Evolutionary conservation across 2,113 vertebrate species (phyloP), one percentile per base, ranked within the genome.

Genomic region (Epinephelus lanceolatus): DNA sequence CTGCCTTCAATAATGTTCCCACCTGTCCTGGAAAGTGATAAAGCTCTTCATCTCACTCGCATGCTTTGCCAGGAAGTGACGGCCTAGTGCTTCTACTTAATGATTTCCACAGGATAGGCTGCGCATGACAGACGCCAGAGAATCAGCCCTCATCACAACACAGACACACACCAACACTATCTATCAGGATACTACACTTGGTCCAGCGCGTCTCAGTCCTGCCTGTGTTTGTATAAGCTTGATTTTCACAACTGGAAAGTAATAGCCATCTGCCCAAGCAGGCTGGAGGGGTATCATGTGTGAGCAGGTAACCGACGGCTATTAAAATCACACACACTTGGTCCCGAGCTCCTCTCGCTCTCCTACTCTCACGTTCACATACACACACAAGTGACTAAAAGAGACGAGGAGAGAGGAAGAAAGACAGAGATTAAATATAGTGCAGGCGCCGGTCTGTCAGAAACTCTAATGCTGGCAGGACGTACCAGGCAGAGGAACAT

Each of bases 171-270:
- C 77, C 33, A 83, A 78, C 86, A 73, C 88, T 87, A 87, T 94
- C 93, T 90, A 89, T 90, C 82, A 83, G 73, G 88, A 86, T 70
- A 86, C 84, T 87, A 72, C 89, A 76, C 89, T 87, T 86, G 90
- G 90, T 92, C 88, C 88, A 88, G 84, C 51, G 65, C 86, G 91
- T 92, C 91, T 91, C 71, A 75, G 85, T 73, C 83, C 47, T 83
- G 86, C 88, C 77, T 85, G 88, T 94, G 93, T 95, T 95, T 95
- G 90, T 86, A 89, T 93, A 95, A 93, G 93, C 88, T 95, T 93
- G 86, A 93, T 94, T 95, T 96, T 95, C 93, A 94, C 92, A 93
- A 95, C 91, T 94, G 94, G 92, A 95, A 95, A 92, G 91, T 92
- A 94, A 95, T 95, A 94, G 91, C 93, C 92, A 94, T 95, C 93